Evolutionary conservation across 1,140 invertebrate species (phyloP).

Genomic region (Trichonephila clavata): DNA sequence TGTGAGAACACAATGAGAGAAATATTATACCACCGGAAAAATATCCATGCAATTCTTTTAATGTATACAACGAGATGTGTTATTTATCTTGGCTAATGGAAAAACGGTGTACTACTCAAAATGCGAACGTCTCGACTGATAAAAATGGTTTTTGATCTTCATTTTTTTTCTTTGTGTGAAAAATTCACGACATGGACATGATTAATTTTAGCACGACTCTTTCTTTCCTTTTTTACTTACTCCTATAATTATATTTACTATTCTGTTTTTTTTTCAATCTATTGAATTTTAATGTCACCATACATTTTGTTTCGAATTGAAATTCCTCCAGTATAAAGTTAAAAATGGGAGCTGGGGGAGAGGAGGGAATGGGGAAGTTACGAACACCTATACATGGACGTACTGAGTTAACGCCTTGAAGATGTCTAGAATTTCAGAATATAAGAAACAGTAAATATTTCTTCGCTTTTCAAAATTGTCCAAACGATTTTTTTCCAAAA

Average conservation of each 20-base stretch:
- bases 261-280: not conserved
- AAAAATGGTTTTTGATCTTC: slow-evolving; percentile 11
- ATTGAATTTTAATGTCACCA: not conserved
- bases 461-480: not conserved
- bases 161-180: slow-evolving; percentile 24
- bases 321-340: not conserved
- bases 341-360: not conserved
- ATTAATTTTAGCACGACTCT: slow-evolving; percentile 20
- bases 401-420: not conserved
- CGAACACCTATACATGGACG: not conserved
- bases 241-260: not conserved
- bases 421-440: not conserved
- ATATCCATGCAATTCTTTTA: not conserved
- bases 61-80: not conserved
- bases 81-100: slow-evolving; percentile 65
- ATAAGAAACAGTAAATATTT: not conserved
- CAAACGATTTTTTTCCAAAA: not conserved
- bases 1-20: slow-evolving; percentile 1
- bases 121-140: slow-evolving; percentile 3
- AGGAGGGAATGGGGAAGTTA: not conserved
- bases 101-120: slow-evolving; percentile 28
- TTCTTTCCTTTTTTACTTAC: not conserved
- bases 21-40: slow-evolving; percentile 33
- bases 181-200: not conserved
- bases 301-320: not conserved